These are phyloP conservation scores for Pseudobourletiella spinata DNA, from an alignment of 1,140 invertebrate species.

Conservation along the genomic window DNA sequence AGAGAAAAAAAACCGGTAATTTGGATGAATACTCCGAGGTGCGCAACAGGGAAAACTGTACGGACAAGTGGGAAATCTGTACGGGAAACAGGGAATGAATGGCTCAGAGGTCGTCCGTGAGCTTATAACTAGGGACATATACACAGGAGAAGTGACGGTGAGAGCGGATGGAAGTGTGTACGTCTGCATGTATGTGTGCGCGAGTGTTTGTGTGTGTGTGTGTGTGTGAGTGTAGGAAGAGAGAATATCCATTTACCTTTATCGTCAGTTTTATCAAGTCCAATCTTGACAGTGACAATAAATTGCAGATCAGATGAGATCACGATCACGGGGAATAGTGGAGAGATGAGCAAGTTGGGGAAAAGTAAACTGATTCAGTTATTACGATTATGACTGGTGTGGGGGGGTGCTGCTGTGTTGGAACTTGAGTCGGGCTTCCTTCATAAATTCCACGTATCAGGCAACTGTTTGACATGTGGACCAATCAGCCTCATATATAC, in stretches of 20 bases:
- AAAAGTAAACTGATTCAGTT: background rate
- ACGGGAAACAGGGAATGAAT: no score
- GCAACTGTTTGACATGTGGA: background rate
- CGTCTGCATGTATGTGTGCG: no score
- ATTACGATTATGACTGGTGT: constrained; percentile 1
- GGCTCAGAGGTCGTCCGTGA: no score
- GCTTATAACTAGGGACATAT: no score
- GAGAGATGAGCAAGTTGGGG: background rate
- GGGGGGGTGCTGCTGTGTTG: background rate
- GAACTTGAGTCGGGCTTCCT: background rate
- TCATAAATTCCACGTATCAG: constrained; percentile 3
- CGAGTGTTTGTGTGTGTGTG: no score
- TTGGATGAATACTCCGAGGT: no score
- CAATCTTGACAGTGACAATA: constrained; percentile 8
- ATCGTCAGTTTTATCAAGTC: constrained; percentile 1
- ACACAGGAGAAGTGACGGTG: no score
- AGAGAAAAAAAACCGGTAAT: no score
- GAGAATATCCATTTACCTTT: background rate
- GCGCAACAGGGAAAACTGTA: no score
- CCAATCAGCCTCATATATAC: background rate
- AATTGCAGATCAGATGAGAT: constrained; percentile 7
- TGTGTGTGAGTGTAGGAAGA: background rate
- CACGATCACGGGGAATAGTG: background rate
- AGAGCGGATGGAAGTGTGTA: no score
- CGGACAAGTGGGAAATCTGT: no score